Base-by-base conservation (phyloP, 2,113 vertebrate genomes). In the Salvator merianae region DNA sequence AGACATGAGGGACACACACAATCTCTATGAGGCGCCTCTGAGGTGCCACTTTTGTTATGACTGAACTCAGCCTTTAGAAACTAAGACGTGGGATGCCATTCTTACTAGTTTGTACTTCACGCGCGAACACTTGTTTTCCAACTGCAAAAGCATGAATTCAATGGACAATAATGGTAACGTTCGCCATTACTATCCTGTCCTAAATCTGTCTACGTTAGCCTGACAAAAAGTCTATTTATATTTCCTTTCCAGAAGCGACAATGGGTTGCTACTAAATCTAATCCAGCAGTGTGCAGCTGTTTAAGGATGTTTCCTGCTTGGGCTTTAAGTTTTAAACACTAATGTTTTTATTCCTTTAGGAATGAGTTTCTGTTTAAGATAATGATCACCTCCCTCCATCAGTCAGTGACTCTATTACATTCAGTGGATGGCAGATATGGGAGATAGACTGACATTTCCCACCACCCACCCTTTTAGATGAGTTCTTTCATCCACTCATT, bases 291-390 rank as follows among this genome's bases (percentile, higher is more conserved):
- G 28, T 75, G 50, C 43, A 59, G 47, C 69, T 79, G 28, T 74
- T 55, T 71, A 68, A 75, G 18, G 43, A 79, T 22, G 55, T 75
- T 82, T 87, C 76, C 81, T 87, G 36, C 68, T 83, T 69, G 77
- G 55, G 71, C 59, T 75, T 65, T 74, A 75, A 66, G 34, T 10
- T 22, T 59, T 80, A 47, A 22, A 59, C 36, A 73, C 43, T 59
- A 20, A 71, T 36, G 68, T 22, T 34, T 82, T 79, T 62, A 10
- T 36, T 69, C 40, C 12, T 16, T 70, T 36, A 69, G 30, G 30
- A 66, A 76, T 38, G 74, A 8, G 70, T 73, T 87, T 83, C 68
- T 34, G 72, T 80, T 84, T 69, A 83, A 87, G 79, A 82, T 79
- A 73, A 85, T 38, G 55, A 73, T 79, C 55, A 65, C 77, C 69